phyloP scores from a whole-genome alignment of 2,888 invertebrate species.

The Epinotia nisella region DNA sequence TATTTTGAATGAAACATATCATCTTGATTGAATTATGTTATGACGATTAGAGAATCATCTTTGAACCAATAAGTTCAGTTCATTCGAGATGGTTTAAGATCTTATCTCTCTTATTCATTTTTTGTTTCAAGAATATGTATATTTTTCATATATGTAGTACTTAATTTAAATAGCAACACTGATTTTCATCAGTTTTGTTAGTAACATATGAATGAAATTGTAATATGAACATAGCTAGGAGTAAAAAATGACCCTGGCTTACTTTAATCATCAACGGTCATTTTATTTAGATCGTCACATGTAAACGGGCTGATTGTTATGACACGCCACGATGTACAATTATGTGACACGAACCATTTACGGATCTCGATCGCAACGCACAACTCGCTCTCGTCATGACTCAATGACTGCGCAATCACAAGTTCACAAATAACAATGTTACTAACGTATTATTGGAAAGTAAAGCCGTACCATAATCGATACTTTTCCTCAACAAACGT shows the following conservation, averaged over 20 bases:
- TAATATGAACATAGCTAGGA: neutral
- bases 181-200: neutral
- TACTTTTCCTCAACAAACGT: slow-evolving; percentile 10
- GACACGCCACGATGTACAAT: slow-evolving; percentile 12
- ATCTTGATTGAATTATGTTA: too few species aligned
- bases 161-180: neutral
- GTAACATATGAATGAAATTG: neutral
- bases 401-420: slow-evolving; percentile 29
- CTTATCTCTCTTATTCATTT: too few species aligned
- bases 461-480: neutral
- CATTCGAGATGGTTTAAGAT: too few species aligned
- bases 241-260: neutral
- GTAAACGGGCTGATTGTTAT: slow-evolving; percentile 24
- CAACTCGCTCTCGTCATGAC: slow-evolving; percentile 29
- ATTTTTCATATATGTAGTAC: too few species aligned
- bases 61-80: too few species aligned
- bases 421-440: slow-evolving; percentile 18
- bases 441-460: slow-evolving; percentile 4
- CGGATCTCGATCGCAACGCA: slow-evolving; percentile 36
- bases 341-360: slow-evolving; percentile 37
- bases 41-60: too few species aligned
- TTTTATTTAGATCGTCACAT: slow-evolving; percentile 22
- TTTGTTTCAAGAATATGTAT: too few species aligned
- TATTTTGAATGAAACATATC: too few species aligned
- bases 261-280: neutral